Evolutionary conservation across 1,140 invertebrate genomes (phyloP).

Genomic region (Cheumatopsyche charites): DNA sequence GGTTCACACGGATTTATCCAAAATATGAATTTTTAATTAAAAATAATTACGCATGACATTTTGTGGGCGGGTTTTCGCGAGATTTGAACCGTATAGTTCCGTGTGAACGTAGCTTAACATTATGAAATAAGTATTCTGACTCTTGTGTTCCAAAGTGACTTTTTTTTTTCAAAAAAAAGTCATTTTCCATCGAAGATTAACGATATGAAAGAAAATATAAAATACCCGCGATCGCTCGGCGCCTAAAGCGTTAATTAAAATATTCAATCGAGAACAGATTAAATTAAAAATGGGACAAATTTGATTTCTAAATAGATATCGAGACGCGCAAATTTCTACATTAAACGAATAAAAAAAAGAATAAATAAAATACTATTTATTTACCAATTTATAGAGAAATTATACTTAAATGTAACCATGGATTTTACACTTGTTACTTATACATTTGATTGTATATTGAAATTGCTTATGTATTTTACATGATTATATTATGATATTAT

Average conservation of each 20-base stretch:
- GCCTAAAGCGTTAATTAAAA: not conserved
- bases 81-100: no score
- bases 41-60: no score
- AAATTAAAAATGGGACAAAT: not conserved
- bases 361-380: constrained; percentile 16
- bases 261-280: not conserved
- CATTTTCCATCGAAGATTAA: not conserved
- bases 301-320: no score
- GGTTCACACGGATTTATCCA: no score
- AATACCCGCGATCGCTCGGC: no score
- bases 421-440: constrained; percentile 35
- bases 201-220: not conserved
- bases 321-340: no score
- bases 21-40: no score
- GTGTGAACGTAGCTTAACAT: no score
- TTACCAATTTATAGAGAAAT: constrained; percentile 36
- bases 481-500: constrained; percentile 26
- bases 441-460: constrained; percentile 27
- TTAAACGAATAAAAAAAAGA: not conserved
- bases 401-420: constrained; percentile 32
- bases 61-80: no score
- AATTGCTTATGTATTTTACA: constrained; percentile 19
- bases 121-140: no score
- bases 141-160: no score
- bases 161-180: not conserved